These are phyloP conservation scores for Phainopepla nitens DNA, from an alignment of 2,113 vertebrate species.

Conservation along the genomic window DNA sequence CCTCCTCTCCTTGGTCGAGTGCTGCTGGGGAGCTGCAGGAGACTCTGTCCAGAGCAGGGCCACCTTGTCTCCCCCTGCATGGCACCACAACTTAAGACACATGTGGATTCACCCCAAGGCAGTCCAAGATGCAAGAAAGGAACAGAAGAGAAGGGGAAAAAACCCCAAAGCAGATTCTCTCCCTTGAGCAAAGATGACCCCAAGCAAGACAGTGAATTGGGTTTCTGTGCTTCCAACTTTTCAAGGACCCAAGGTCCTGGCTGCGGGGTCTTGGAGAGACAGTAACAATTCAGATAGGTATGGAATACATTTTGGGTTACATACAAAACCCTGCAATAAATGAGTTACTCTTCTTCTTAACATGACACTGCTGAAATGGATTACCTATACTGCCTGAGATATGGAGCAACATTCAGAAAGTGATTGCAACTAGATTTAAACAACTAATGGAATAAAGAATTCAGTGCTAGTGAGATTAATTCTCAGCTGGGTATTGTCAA, in stretches of 20 bases:
- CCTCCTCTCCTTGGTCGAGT: accelerated
- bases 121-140: not conserved
- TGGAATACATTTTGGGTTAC: not conserved
- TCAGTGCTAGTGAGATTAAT: not conserved
- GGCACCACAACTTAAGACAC: no score
- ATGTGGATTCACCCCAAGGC: not conserved
- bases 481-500: not conserved
- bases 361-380: not conserved
- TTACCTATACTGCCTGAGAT: not conserved
- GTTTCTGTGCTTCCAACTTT: not conserved
- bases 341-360: not conserved
- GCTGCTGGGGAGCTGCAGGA: accelerated
- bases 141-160: not conserved
- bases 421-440: not conserved
- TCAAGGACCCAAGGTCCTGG: not conserved
- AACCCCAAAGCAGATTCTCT: accelerated
- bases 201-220: accelerated
- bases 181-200: not conserved
- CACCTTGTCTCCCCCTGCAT: accelerated
- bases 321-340: not conserved
- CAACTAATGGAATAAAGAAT: not conserved
- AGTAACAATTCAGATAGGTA: not conserved
- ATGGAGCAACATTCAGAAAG: not conserved
- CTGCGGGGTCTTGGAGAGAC: accelerated
- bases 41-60: no score